phyloP scores from a whole-genome alignment of 2,113 vertebrate genomes.

The Megalops atlanticus region DNA sequence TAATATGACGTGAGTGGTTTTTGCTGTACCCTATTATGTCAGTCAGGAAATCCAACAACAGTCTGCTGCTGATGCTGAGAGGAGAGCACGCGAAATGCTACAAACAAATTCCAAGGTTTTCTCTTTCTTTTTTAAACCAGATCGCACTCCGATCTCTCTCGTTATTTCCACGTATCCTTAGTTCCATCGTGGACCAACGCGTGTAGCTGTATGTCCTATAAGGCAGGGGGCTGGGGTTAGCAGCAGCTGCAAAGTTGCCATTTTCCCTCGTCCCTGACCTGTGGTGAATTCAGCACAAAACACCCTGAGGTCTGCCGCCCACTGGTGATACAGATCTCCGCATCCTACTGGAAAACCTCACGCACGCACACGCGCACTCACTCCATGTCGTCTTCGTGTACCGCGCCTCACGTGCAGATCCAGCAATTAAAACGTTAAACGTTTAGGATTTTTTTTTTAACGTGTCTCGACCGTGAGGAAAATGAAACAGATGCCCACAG shows the following conservation, averaged over 20 bases:
- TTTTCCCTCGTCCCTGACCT: neutral
- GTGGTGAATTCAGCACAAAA: conserved; percentile 6
- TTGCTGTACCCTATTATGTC: conserved; percentile 6
- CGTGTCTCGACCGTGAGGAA: no score
- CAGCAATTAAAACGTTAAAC: no score
- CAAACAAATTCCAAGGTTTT: conserved; percentile 4
- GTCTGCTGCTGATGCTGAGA: conserved; percentile 6
- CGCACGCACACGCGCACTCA: conserved; percentile 1
- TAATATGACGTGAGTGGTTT: neutral
- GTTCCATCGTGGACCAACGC: neutral
- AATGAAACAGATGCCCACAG: no score
- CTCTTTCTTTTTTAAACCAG: neutral
- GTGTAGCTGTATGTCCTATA: neutral
- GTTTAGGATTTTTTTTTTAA: no score
- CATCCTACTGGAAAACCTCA: conserved; percentile 6
- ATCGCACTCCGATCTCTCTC: neutral
- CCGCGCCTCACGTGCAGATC: no score
- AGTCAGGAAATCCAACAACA: neutral
- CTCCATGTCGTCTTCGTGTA: no score
- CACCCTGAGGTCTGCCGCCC: neutral
- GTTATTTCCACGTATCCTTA: neutral
- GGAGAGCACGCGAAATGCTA: neutral
- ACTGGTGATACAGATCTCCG: neutral
- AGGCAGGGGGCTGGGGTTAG: neutral
- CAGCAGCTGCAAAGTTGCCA: conserved; percentile 8